Conservation (phyloP, 2,797 vertebrate species). For the Apogon hyalosoma region DNA sequence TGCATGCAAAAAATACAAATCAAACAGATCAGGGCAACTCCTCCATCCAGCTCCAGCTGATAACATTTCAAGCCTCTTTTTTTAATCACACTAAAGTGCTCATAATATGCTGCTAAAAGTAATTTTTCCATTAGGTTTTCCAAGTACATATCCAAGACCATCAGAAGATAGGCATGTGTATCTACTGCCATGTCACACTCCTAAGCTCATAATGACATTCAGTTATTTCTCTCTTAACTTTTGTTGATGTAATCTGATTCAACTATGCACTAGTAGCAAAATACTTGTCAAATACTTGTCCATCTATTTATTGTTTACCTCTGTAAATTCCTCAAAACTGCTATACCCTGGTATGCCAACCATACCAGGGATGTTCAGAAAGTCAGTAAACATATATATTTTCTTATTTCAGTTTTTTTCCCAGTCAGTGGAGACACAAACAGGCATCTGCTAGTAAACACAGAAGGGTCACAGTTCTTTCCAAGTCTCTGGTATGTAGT, state of each 20-base stretch:
- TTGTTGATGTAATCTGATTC: slow-evolving; percentile 1
- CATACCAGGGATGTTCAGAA: slow-evolving; percentile 9
- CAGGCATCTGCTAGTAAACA: slow-evolving; percentile 53
- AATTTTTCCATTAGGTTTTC: slow-evolving; percentile 47
- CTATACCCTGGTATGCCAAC: slow-evolving; percentile 28
- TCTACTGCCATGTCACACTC: slow-evolving; percentile 22
- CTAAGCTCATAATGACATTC: slow-evolving; percentile 10
- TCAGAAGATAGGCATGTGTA: slow-evolving; percentile 24
- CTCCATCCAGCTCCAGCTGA: slow-evolving; percentile 39
- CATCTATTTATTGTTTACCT: slow-evolving; percentile 3
- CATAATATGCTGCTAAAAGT: slow-evolving; percentile 23
- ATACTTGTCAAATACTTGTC: slow-evolving; percentile 21
- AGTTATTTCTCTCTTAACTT: slow-evolving; percentile 11
- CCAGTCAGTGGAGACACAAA: slow-evolving; percentile 41
- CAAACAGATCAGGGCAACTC: slow-evolving; percentile 58
- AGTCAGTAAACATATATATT: slow-evolving; percentile 20
- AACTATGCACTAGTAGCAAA: neutral
- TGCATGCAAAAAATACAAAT: slow-evolving; percentile 31
- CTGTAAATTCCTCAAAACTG: slow-evolving; percentile 3
- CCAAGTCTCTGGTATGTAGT: slow-evolving; percentile 61
- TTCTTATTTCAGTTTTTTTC: slow-evolving; percentile 50
- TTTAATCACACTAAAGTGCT: slow-evolving; percentile 43
- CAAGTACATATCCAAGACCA: slow-evolving; percentile 45
- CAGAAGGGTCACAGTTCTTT: slow-evolving; percentile 58
- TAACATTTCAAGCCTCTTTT: slow-evolving; percentile 55